Conservation (phyloP, 2,113 vertebrate species). For the Prolemur simus region DNA sequence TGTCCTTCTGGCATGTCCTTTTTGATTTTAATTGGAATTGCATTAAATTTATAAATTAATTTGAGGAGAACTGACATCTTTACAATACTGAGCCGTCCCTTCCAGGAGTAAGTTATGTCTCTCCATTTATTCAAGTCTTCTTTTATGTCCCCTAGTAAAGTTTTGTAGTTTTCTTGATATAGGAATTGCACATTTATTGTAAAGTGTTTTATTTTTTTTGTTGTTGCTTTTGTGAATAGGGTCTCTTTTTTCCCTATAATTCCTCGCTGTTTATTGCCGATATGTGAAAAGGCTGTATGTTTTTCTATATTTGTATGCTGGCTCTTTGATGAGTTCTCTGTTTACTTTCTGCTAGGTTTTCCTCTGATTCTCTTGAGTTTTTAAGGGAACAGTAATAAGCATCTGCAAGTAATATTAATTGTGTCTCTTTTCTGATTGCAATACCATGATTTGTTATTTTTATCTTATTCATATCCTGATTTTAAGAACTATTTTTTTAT, state of each 20-base stretch:
- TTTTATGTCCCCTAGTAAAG: slow-evolving; percentile 75
- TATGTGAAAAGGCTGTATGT: not conserved
- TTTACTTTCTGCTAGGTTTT: not conserved
- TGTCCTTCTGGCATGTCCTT: slow-evolving; percentile 74
- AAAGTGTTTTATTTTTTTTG: slow-evolving; percentile 50
- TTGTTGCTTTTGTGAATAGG: slow-evolving; percentile 43
- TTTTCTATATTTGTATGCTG: not conserved
- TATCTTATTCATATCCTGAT: not conserved
- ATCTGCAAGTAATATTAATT: not conserved
- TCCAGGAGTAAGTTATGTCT: slow-evolving; percentile 71
- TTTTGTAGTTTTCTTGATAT: slow-evolving; percentile 71
- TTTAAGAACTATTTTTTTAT: not conserved
- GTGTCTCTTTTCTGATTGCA: slow-evolving; percentile 13
- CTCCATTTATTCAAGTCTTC: slow-evolving; percentile 73
- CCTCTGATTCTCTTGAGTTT: not conserved
- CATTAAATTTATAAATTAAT: slow-evolving; percentile 79
- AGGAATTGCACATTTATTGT: slow-evolving; percentile 63
- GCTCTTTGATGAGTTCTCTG: not conserved
- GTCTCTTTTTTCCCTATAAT: slow-evolving; percentile 38
- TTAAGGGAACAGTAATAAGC: not conserved
- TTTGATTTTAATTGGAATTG: slow-evolving; percentile 75
- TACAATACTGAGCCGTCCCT: slow-evolving; percentile 69
- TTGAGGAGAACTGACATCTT: slow-evolving; percentile 74
- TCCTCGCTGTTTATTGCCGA: slow-evolving; percentile 33
- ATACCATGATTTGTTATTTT: not conserved